Percentiles rank a stretch among this genome's conserved stretches.
phyloP scores from a whole-genome alignment of 2,113 vertebrate species.

The Nothocercus julius region DNA sequence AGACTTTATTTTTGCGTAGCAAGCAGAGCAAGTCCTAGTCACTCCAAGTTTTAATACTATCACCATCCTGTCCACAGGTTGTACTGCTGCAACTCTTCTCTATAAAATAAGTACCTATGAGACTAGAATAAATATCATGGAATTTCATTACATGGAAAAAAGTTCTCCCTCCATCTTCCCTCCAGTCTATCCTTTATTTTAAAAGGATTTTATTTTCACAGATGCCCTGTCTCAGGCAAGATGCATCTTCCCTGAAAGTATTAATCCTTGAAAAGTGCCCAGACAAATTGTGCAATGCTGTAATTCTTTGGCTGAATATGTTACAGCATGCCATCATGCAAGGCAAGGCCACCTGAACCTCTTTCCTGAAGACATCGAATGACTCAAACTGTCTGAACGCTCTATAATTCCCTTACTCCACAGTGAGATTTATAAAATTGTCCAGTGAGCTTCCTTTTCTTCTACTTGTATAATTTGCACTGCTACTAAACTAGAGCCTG shows the following conservation, averaged over 20 bases:
- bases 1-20: background rate
- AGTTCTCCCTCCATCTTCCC: background rate
- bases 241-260: background rate
- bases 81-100: background rate
- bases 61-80: background rate
- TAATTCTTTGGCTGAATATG: background rate
- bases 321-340: background rate
- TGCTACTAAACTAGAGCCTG: background rate
- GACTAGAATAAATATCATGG: background rate
- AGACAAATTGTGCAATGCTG: background rate
- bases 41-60: background rate
- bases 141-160: no score
- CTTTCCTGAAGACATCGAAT: background rate
- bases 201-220: background rate
- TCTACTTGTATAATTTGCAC: background rate
- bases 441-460: background rate
- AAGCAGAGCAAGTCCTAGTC: background rate
- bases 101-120: background rate
- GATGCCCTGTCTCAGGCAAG: background rate
- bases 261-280: background rate
- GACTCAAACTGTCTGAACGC: background rate
- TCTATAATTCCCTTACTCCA: background rate
- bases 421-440: background rate
- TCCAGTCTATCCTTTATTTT: background rate
- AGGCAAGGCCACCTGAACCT: background rate